Base-by-base conservation (phyloP, 2,888 invertebrate genomes). In the Diplolepis rosae region DNA sequence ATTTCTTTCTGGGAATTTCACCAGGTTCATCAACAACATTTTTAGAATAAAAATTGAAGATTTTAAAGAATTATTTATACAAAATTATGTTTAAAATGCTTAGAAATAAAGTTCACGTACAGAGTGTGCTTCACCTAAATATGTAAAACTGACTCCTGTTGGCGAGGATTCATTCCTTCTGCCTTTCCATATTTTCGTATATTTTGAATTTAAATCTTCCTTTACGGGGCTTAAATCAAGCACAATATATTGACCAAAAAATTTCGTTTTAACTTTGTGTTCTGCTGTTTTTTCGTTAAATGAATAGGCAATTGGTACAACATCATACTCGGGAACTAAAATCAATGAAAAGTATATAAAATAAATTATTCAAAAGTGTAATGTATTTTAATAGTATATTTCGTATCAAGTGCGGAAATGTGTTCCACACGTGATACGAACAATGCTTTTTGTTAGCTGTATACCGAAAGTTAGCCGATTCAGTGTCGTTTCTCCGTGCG, bases 231-330 rank as follows among this genome's bases (percentile, higher is more conserved):
- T 27, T 22, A 39, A 35, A 27, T 39, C 61, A 24, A 61, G 24
- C n/a, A 61, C 3, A n/a, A 61, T 39, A 61, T 61, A 61, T 39
- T 61, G 39, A 3, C 61, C 61, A 27, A 61, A 61, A 61, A 39
- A 61, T 61, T n/a, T 24, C 1, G 61, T 61, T 39, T 61, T 61
- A 2, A 61, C 7, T 24, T 1, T 61, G n/a, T 35, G 35, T 39
- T 39, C 35, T 22, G n/a, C 7, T 13, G 61, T 24, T 39, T 5
- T 39, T 61, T 61, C 27, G 7, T 61, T 11, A 6, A 42, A 22
- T n/a, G 39, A 24, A 39, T 61, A 39, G 1, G 6, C 24, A n/a
- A 61, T 27, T 39, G 61, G 35, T 11, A 27, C 7, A 6, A 39
- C 39, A 3, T 61, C 61, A n/a, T 61, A 61, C 1, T 61, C 7